Conservation (phyloP, 1,140 invertebrate species). For the Scaptomyza graminum region DNA sequence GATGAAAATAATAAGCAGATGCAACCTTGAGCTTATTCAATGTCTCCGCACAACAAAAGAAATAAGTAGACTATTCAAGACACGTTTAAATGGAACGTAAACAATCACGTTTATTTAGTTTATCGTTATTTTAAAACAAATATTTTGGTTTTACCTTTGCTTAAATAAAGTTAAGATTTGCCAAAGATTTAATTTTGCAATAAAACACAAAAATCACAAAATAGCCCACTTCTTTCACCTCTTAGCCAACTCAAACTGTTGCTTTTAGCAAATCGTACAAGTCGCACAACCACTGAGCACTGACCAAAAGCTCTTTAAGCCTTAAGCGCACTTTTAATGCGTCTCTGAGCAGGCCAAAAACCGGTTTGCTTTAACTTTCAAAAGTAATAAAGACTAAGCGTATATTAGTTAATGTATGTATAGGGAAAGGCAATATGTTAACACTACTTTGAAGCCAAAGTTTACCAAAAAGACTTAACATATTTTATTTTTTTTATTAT, state of each 20-base stretch:
- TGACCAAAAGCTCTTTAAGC: constrained; percentile 37
- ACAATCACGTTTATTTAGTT: too few species aligned
- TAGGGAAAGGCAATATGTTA: background rate
- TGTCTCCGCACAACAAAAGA: constrained; percentile 1
- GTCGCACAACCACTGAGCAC: constrained; percentile 13
- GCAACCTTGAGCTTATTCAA: constrained; percentile 30
- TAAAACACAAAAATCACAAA: background rate
- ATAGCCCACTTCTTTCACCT: constrained; percentile 30
- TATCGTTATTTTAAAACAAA: background rate
- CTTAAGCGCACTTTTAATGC: constrained; percentile 12
- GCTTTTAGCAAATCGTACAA: constrained; percentile 24
- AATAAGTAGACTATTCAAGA: background rate
- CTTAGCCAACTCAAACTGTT: constrained; percentile 31
- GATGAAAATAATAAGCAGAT: constrained; percentile 8
- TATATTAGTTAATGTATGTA: background rate
- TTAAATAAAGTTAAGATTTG: background rate
- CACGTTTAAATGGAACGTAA: background rate
- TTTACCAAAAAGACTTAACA: too few species aligned
- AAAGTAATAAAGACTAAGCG: constrained; percentile 19
- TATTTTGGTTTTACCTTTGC: background rate
- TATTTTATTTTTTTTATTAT: too few species aligned
- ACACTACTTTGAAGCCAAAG: background rate
- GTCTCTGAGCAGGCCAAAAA: constrained; percentile 13
- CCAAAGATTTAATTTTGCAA: constrained; percentile 8
- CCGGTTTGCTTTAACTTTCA: constrained; percentile 36